Evolutionary conservation across 2,797 vertebrate genomes (phyloP), one percentile per base, ranked within the genome.

Genomic region (Botia almorhae): DNA sequence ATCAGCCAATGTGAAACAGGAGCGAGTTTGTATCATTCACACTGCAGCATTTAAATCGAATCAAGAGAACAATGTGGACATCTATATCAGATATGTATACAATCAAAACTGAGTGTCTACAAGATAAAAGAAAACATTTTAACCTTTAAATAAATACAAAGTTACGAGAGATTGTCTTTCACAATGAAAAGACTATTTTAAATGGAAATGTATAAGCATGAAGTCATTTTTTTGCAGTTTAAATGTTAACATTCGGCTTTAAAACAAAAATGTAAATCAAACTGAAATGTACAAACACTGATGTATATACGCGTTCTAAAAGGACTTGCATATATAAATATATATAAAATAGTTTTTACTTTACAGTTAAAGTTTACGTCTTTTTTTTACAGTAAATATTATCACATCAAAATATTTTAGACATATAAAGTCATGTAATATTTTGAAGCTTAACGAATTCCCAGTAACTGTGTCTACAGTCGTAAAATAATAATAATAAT

Each of bases 1-100:
- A 61, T 78, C 55, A 78, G 67, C 8, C 33, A 4, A 51, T 68
- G 74, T 4, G 26, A n/a, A 61, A 71, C 56, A 36, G 67, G n/a
- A 69, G 76, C 68, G 29, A 13, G 23, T 33, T 65, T 48, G 36
- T 5, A 3, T 12, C 19, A 13, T 63, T 71, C 64, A 39, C 60
- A 71, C 19, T 60, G 43, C 51, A 29, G 3, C 1, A 39, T 36
- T 21, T 5, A 63, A 43, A 43, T 56, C 16, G 55, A 12, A 29
- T 76, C 19, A 65, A 76, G 14, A 53, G 63, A 53, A 1, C 4
- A 51, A 12, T 36, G 6, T 55, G 21, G 19, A 68, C 19, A n/a
- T 19, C 19, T 7, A 43, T 65, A 67, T 67, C n/a, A 65, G 26
- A 4, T 17, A 72, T 56, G 12, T 43, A 39, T 60, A 5, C 39